Percentiles rank a stretch among this genome's conserved stretches.
phyloP scores from a whole-genome alignment of 2,888 invertebrate species.

The Actias luna region DNA sequence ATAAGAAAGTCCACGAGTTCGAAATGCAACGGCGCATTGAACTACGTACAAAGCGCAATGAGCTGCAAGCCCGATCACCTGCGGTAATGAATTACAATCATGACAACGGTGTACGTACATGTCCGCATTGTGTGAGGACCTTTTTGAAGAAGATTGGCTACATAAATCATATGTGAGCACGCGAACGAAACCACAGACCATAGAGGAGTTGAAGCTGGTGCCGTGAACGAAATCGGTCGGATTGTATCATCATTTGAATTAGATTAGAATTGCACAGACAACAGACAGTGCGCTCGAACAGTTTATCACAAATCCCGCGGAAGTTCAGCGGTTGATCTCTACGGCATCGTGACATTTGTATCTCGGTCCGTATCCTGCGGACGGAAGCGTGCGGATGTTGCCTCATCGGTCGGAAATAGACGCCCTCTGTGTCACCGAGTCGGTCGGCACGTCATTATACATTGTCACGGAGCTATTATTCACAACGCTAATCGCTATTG shows the following conservation, averaged over 20 bases:
- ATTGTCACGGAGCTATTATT: slow-evolving; percentile 24
- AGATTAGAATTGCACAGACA: background rate
- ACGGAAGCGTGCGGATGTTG: slow-evolving; percentile 74
- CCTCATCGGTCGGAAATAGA: slow-evolving; percentile 77
- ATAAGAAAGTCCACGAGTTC: no score
- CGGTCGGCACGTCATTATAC: slow-evolving; percentile 43
- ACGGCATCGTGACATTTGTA: slow-evolving; percentile 52
- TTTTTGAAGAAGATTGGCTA: no score
- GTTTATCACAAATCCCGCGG: slow-evolving; percentile 60
- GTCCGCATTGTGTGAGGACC: no score
- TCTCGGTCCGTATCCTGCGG: slow-evolving; percentile 70
- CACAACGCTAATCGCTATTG: slow-evolving; percentile 27
- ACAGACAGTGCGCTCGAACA: background rate
- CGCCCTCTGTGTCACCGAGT: slow-evolving; percentile 75
- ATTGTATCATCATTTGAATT: background rate
- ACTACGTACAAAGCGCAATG: no score
- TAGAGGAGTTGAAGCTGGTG: no score
- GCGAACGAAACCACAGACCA: no score
- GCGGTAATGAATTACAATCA: no score
- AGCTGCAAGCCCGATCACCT: no score
- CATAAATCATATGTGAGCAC: no score
- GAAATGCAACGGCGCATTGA: no score
- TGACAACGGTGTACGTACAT: no score
- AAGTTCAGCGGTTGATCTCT: slow-evolving; percentile 61
- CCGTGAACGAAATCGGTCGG: no score